Percentiles rank a stretch among this genome's conserved stretches.
phyloP scores from a whole-genome alignment of 2,888 invertebrate species.

The Phasia obesa region DNA sequence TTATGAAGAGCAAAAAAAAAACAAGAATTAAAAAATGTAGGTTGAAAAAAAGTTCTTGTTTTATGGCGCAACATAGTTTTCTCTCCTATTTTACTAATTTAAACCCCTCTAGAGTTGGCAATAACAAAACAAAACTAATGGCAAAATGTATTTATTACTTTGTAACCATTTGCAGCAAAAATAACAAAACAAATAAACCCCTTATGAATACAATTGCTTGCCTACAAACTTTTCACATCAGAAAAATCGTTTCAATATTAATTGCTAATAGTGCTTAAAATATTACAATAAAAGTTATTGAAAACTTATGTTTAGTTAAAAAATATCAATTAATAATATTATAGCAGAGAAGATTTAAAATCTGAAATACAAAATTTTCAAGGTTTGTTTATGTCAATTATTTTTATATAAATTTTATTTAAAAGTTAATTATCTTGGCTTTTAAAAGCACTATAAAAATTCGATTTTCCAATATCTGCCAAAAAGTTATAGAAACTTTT shows the following conservation, averaged over 20 bases:
- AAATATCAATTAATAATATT: background rate
- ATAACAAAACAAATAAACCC: constrained; percentile 13
- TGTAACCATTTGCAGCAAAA: constrained; percentile 34
- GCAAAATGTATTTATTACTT: constrained; percentile 59
- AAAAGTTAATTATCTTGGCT: background rate
- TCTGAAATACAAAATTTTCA: too few relatives aligned
- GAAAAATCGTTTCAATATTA: constrained; percentile 41
- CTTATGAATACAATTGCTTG: constrained; percentile 11
- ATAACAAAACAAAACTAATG: constrained; percentile 61
- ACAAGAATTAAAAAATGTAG: background rate
- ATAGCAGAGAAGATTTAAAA: background rate
- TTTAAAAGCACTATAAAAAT: background rate
- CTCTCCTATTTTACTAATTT: constrained; percentile 20
- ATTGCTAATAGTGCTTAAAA: constrained; percentile 35
- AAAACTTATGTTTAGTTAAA: constrained; percentile 11
- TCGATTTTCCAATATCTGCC: background rate
- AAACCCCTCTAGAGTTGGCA: constrained; percentile 52
- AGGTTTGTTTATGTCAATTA: too few relatives aligned
- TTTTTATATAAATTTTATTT: too few relatives aligned
- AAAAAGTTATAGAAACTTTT: too few relatives aligned
- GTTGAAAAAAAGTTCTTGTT: constrained; percentile 1
- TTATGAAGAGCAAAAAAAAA: background rate
- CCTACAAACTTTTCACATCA: constrained; percentile 23
- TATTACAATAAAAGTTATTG: constrained; percentile 7
- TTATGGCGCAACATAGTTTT: constrained; percentile 31